Evolutionary conservation across 2,888 invertebrate species (phyloP).

Genomic region (Pteria penguin): DNA sequence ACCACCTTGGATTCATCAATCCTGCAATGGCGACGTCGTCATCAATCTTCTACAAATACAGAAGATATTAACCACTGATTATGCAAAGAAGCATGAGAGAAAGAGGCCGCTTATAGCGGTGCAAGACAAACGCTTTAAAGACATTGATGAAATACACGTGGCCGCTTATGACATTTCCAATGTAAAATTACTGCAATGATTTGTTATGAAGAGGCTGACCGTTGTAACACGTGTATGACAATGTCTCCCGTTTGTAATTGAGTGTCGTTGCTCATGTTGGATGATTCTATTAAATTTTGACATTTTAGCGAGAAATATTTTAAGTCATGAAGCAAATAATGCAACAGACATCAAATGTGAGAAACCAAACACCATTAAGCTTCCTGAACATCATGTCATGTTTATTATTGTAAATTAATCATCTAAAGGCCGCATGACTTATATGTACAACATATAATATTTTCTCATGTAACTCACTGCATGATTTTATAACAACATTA

Average conservation of each 20-base stretch:
- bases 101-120: background rate
- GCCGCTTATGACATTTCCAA: slow-evolving; percentile 11
- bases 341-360: no score
- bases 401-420: no score
- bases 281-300: background rate
- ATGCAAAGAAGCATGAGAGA: background rate
- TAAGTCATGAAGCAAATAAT: no score
- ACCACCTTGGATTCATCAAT: background rate
- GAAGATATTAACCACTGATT: slow-evolving; percentile 6
- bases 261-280: background rate
- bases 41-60: background rate
- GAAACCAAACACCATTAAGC: no score
- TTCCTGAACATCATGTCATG: no score
- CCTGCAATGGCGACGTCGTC: background rate
- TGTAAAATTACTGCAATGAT: background rate
- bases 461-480: no score
- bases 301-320: no score
- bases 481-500: no score
- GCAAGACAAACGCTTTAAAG: background rate
- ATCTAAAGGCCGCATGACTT: no score
- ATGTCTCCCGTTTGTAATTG: background rate
- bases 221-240: background rate
- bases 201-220: background rate
- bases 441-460: no score
- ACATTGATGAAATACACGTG: slow-evolving; percentile 23